Evolutionary conservation across 2,113 vertebrate species (phyloP), one percentile per base, ranked within the genome.

Genomic region (Scomber japonicus): DNA sequence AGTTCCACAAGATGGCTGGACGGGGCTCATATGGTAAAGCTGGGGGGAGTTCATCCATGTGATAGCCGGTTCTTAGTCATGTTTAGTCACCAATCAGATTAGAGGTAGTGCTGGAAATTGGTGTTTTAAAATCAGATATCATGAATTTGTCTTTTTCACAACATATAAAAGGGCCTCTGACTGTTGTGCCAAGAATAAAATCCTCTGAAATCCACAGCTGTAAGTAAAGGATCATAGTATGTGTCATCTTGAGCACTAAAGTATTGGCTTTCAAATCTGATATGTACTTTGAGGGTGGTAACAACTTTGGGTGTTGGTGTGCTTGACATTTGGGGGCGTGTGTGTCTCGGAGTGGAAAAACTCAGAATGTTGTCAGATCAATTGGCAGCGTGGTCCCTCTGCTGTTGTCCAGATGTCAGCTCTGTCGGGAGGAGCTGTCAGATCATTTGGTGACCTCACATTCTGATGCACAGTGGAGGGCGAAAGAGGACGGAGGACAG

Each of bases 1-100:
- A 99, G 86, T 99, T 99, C 85, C 98, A 99, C 95, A 99, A 99
- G 88, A 99, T 99, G 97, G 98, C 98, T 85, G 98, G 98, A 78
- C 97, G 98, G 82, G 98, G 98, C 85, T 97, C 98, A 66, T 99
- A 99, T 0, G 98, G 98, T 99, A 96, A 96, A 88, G 16, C 40
- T 11, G 0, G 21, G 63, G 35, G 21, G 67, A n/a, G 14, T 35
- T 55, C 30, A 15, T 71, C 9, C 12, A 21, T 11, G 50, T 13
- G 8, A 27, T 50, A 31, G 8, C 31, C 3, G 6, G 12, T 48
- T 69, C 14, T 66, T 12, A 24, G 30, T 68, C 13, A 56, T 44
- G 24, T 31, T 40, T 64, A 63, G 6, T 40, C 30, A 1, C 55
- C 9, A 24, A 45, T 14, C 30, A 50, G 27, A 50, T 11, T 5